A percentile compares a stretch with the other conserved stretches of the same genome.
phyloP scores from a whole-genome alignment of 2,113 vertebrate genomes.

The Nothoprocta perdicaria region DNA sequence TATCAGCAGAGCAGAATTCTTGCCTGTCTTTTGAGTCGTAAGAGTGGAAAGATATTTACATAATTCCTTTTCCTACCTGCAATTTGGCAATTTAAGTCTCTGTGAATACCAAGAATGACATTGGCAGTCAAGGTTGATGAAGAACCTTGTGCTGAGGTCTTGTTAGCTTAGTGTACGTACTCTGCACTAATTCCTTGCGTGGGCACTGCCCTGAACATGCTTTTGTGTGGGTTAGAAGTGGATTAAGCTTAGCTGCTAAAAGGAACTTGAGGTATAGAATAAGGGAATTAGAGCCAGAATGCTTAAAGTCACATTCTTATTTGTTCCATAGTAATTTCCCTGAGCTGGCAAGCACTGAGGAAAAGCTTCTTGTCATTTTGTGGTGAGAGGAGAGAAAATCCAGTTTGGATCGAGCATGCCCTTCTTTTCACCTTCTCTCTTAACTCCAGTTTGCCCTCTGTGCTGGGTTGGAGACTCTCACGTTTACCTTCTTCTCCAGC shows the following conservation, averaged over 20 bases:
- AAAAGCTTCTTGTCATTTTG: slow-evolving; percentile 32
- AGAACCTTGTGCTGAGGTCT: slow-evolving; percentile 26
- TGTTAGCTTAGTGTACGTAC: slow-evolving; percentile 37
- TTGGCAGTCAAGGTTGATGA: slow-evolving; percentile 4
- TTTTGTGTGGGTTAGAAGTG: slow-evolving; percentile 59
- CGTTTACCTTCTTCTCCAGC: slow-evolving; percentile 37
- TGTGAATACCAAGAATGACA: not conserved
- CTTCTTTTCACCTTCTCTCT: slow-evolving; percentile 40
- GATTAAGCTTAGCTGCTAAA: slow-evolving; percentile 54
- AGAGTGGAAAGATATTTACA: not conserved
- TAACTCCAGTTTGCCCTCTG: slow-evolving; percentile 66
- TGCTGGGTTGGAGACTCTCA: slow-evolving; percentile 25
- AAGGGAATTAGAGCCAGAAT: slow-evolving; percentile 33
- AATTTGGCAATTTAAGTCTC: not conserved
- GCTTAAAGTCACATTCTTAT: slow-evolving; percentile 37
- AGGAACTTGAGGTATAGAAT: slow-evolving; percentile 31
- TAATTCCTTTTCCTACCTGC: not conserved
- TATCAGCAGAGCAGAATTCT: not conserved
- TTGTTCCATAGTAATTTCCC: slow-evolving; percentile 52
- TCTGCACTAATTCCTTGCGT: slow-evolving; percentile 48
- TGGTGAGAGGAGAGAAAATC: slow-evolving; percentile 13
- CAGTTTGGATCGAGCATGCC: not conserved
- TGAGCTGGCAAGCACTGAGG: slow-evolving; percentile 25
- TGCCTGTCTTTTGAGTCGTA: not conserved
- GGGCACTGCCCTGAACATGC: slow-evolving; percentile 28